Evolutionary conservation across 35 echinoderm and acorn worm genomes (phyloP).

Genomic region (Apostichopus parvimensis): DNA sequence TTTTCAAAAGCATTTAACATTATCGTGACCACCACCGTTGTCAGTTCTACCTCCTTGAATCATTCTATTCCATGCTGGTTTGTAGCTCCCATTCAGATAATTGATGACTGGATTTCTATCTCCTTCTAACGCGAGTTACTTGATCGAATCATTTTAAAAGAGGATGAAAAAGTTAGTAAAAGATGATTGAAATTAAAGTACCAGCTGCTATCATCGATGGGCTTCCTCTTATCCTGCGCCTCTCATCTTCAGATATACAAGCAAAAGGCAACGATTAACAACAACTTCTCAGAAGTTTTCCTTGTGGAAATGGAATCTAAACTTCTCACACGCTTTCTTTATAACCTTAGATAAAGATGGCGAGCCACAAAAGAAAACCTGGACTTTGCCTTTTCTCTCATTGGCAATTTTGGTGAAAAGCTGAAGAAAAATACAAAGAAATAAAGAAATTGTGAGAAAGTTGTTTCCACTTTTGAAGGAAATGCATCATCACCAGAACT

Average conservation of each 20-base stretch:
- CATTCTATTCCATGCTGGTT: too few relatives aligned
- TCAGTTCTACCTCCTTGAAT: too few relatives aligned
- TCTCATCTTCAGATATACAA: background rate
- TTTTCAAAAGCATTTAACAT: too few relatives aligned
- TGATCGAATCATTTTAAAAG: too few relatives aligned
- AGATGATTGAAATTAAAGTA: too few relatives aligned
- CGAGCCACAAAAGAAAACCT: slow-evolving; percentile 99
- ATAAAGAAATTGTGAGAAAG: background rate
- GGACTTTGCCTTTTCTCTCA: slow-evolving; percentile 91
- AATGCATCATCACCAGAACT: too few relatives aligned
- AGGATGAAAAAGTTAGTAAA: too few relatives aligned
- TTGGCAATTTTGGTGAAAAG: slow-evolving; percentile 79
- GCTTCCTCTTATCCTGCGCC: background rate
- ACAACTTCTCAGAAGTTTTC: slow-evolving; percentile 82
- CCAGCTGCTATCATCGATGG: background rate
- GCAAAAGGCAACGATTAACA: slow-evolving; percentile 5
- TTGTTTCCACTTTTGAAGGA: too few relatives aligned
- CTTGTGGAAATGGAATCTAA: slow-evolving; percentile 92
- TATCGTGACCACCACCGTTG: too few relatives aligned
- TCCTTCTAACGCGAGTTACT: too few relatives aligned
- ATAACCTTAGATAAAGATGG: slow-evolving; percentile 77
- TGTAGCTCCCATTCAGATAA: too few relatives aligned
- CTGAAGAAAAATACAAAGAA: slow-evolving; percentile 48
- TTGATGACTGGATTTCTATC: too few relatives aligned
- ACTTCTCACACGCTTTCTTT: slow-evolving; percentile 85